Evolutionary conservation across 2,888 invertebrate species (phyloP), one percentile per base, ranked within the genome.

Genomic region (Caenorhabditis sp.): DNA sequence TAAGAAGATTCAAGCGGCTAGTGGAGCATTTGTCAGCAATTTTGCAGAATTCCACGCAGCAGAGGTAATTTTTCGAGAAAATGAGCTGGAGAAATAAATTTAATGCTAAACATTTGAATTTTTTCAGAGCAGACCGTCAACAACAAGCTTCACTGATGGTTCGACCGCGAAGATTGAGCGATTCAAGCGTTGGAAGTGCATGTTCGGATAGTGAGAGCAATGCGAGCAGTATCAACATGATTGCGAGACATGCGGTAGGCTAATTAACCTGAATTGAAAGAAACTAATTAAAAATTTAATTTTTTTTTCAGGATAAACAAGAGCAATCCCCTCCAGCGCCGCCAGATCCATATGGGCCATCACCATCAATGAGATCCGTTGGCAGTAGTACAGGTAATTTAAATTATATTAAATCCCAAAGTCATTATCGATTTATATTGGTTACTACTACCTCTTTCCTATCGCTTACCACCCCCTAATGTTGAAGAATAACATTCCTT

Each of bases 11-110:
- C 82, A 85, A 89, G 11, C 86, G 92, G n/a, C 82, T 92, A 11
- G 90, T 89, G 15, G 92, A 92, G 64, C 92, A 92, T 78, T 79
- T 92, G 28, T 89, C 90, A 18, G 86, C 90, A 0, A 88, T 91
- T 58, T 78, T 91, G 35, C 92, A 92, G 68, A 79, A 84, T 13
- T 81, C 86, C 0, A 84, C 85, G 9, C 86, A 88, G 47, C 88
- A 86, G 61, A 79, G 85, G 84, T 82, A 40, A 22, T 18, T 40
- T 32, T 6, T 32, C 32, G 32, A 64, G 2, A 32, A n/a, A n/a
- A n/a, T n/a, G n/a, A n/a, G n/a, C n/a, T n/a, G n/a, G n/a, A n/a
- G n/a, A n/a, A n/a, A n/a, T n/a, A n/a, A n/a, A n/a, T n/a, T n/a
- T n/a, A n/a, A n/a, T n/a, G n/a, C n/a, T n/a, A 32, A 32, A 32